Percentiles rank a stretch among this genome's conserved stretches.
These are phyloP conservation scores for Lerista edwardsae DNA, from an alignment of 2,797 vertebrate species.

Conservation along the genomic window DNA sequence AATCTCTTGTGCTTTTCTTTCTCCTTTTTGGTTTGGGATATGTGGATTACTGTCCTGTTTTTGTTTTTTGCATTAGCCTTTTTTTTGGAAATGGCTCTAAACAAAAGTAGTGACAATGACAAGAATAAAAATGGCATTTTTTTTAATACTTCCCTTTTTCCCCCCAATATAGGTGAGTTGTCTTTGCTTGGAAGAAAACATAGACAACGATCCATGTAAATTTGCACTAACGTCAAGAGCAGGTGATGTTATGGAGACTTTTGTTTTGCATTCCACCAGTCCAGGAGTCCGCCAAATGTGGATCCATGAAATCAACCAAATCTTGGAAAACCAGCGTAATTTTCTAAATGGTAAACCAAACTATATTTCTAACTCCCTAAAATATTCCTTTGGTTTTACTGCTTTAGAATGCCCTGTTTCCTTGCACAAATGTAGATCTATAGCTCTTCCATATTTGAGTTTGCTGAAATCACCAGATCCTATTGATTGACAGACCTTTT, in stretches of 20 bases:
- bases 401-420: not conserved
- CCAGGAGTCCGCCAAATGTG: constrained; percentile 93
- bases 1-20: not conserved
- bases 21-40: not conserved
- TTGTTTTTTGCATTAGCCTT: not conserved
- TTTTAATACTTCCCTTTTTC: not conserved
- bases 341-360: constrained; percentile 90
- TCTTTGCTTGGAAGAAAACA: constrained; percentile 93
- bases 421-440: too few species aligned
- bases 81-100: not conserved
- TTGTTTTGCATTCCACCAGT: constrained; percentile 91
- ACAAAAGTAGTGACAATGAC: not conserved
- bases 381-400: not conserved
- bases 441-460: not conserved
- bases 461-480: too few species aligned
- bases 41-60: not conserved
- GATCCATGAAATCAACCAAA: constrained; percentile 97
- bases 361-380: not conserved
- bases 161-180: constrained; percentile 85
- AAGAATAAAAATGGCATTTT: not conserved
- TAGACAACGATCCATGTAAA: constrained; percentile 93
- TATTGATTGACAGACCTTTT: not conserved
- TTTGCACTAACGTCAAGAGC: constrained; percentile 91
- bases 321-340: constrained; percentile 96
- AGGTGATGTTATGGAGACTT: constrained; percentile 85